phyloP scores from a whole-genome alignment of 2,888 invertebrate species.

The Pristionchus mayeri region DNA sequence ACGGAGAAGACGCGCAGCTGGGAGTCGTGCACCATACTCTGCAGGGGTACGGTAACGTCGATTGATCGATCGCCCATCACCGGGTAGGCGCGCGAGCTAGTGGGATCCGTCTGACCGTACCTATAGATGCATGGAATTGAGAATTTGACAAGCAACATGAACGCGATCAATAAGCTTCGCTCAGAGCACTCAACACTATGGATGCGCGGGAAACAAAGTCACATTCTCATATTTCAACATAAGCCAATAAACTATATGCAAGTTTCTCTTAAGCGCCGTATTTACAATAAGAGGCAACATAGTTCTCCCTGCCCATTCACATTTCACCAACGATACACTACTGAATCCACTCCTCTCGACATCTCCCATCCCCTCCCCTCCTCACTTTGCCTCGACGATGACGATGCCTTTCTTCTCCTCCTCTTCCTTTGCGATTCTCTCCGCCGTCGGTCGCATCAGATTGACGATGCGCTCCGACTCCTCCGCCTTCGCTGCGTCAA shows the following conservation, averaged over 20 bases:
- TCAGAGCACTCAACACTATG: background rate
- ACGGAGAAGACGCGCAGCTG: constrained; percentile 80
- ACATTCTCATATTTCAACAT: background rate
- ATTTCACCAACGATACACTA: constrained; percentile 81
- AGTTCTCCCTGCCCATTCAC: constrained; percentile 84
- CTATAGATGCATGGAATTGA: constrained; percentile 25
- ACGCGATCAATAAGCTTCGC: no score
- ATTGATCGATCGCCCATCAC: constrained; percentile 70
- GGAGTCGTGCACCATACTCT: constrained; percentile 93
- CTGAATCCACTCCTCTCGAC: background rate
- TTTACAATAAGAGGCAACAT: background rate
- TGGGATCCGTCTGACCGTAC: constrained; percentile 62
- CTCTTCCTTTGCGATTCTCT: constrained; percentile 87
- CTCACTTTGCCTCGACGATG: constrained; percentile 85
- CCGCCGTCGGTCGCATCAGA: constrained; percentile 91
- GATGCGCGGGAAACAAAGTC: background rate
- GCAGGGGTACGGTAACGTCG: constrained; percentile 94
- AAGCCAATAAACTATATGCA: no score
- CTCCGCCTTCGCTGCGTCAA: constrained; percentile 70
- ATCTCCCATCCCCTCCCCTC: constrained; percentile 60
- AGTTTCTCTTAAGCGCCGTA: background rate
- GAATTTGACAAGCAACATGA: no score
- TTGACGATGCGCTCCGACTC: constrained; percentile 77
- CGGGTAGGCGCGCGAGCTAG: constrained; percentile 66
- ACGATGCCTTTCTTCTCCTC: constrained; percentile 88